Conservation (phyloP, 2,888 invertebrate species). For the Chaetogeoica ovagalla region DNA sequence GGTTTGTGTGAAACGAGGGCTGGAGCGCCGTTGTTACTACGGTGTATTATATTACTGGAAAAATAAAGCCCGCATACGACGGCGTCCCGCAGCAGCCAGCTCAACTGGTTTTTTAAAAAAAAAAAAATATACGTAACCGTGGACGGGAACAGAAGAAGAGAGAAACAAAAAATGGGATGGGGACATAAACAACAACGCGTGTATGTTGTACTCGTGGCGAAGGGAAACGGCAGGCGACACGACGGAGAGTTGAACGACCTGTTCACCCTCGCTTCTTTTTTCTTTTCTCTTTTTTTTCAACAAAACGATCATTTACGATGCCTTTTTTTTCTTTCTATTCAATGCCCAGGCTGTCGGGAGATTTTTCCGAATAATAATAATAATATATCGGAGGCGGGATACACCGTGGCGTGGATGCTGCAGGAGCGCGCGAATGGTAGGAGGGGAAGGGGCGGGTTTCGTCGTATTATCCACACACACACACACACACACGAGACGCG, state of each 20-base stretch:
- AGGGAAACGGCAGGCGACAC: background rate
- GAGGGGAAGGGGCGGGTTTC: too few relatives aligned
- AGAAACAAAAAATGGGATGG: constrained; percentile 1
- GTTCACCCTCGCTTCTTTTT: constrained; percentile 46
- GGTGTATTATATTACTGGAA: too few relatives aligned
- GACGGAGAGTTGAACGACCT: constrained; percentile 48
- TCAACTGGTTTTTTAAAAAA: constrained; percentile 50
- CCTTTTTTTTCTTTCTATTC: too few relatives aligned
- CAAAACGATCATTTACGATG: too few relatives aligned
- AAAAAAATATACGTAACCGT: constrained; percentile 39
- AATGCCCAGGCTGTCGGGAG: too few relatives aligned
- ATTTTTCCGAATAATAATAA: too few relatives aligned
- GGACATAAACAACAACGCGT: constrained; percentile 10
- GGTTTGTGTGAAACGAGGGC: constrained; percentile 12
- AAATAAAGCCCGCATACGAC: constrained; percentile 40
- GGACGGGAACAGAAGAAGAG: background rate
- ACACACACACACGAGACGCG: too few relatives aligned
- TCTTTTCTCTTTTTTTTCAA: background rate
- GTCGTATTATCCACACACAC: too few relatives aligned
- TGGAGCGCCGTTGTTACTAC: constrained; percentile 28
- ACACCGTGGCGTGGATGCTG: too few relatives aligned
- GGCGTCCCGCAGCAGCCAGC: constrained; percentile 19
- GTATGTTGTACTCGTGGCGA: constrained; percentile 15
- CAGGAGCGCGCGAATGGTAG: too few relatives aligned
- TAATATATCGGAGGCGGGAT: too few relatives aligned